Evolutionary conservation across 2,888 invertebrate species (phyloP).

Genomic region (Venusia cambrica): DNA sequence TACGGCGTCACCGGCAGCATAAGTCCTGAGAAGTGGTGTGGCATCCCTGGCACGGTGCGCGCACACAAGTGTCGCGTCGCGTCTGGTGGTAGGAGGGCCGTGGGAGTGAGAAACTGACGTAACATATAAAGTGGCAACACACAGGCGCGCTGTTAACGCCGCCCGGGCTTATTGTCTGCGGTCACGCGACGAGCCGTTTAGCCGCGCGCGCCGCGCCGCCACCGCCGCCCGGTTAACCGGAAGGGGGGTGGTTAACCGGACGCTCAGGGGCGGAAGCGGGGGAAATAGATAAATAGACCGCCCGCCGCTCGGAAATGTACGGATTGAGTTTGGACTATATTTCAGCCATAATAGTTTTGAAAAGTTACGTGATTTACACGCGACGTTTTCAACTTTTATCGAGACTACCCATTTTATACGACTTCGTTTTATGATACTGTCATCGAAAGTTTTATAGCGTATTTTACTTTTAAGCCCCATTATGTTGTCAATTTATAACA

Average conservation of each 20-base stretch:
- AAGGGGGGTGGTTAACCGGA: constrained; percentile 81
- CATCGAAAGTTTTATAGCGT: constrained; percentile 63
- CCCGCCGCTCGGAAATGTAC: constrained; percentile 80
- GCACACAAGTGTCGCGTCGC: constrained; percentile 32
- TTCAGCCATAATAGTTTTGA: constrained; percentile 80
- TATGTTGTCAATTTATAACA: constrained; percentile 52
- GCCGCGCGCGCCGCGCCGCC: constrained; percentile 73
- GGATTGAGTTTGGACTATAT: constrained; percentile 80
- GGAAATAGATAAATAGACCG: constrained; percentile 81
- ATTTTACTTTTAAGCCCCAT: constrained; percentile 58
- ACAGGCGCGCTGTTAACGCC: constrained; percentile 80
- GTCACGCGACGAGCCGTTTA: constrained; percentile 82
- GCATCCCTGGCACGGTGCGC: constrained; percentile 27
- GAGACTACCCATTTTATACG: constrained; percentile 58
- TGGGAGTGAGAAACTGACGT: constrained; percentile 49
- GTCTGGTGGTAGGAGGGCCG: constrained; percentile 30
- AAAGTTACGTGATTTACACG: constrained; percentile 79
- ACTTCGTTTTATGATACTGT: constrained; percentile 64
- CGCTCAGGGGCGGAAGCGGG: constrained; percentile 79
- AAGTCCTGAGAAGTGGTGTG: constrained; percentile 24
- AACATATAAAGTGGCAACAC: constrained; percentile 80
- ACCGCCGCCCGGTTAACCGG: constrained; percentile 78
- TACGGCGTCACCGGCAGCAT: constrained; percentile 17
- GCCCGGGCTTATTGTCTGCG: constrained; percentile 80
- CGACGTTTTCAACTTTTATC: constrained; percentile 74